Conservation (phyloP, 2,797 vertebrate genomes). For the Amniataba percoides region DNA sequence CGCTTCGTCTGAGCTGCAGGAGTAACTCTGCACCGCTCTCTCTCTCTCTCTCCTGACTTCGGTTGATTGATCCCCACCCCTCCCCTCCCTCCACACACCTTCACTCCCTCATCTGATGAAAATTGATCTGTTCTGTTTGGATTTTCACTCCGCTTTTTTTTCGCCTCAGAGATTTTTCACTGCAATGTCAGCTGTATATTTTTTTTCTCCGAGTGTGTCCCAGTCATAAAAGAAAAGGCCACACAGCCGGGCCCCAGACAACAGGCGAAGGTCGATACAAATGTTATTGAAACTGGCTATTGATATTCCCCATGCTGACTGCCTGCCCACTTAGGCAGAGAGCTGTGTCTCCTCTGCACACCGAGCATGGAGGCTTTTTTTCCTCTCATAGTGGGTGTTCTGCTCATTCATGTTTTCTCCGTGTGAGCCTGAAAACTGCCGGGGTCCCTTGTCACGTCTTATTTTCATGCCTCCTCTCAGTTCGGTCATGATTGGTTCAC, state of each 20-base stretch:
- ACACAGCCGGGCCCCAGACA: constrained; percentile 70
- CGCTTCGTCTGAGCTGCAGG: neutral
- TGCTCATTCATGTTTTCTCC: constrained; percentile 67
- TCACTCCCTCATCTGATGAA: constrained; percentile 83
- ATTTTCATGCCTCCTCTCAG: constrained; percentile 59
- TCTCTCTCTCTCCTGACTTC: constrained; percentile 69
- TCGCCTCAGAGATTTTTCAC: constrained; percentile 83
- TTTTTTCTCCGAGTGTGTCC: constrained; percentile 54
- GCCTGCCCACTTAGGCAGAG: constrained; percentile 60
- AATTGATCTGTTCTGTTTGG: constrained; percentile 89
- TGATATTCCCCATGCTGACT: constrained; percentile 72
- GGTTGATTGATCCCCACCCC: constrained; percentile 78
- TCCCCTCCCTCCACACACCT: constrained; percentile 11
- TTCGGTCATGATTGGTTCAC: constrained; percentile 69
- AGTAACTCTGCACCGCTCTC: constrained; percentile 37
- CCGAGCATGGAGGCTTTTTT: constrained; percentile 29
- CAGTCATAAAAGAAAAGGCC: constrained; percentile 79
- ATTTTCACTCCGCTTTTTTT: constrained; percentile 68
- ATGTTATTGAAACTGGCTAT: constrained; percentile 81
- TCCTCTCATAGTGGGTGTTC: constrained; percentile 38
- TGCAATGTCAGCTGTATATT: constrained; percentile 77
- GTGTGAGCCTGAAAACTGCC: constrained; percentile 36
- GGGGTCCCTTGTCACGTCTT: constrained; percentile 65
- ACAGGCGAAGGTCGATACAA: constrained; percentile 85
- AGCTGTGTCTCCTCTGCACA: constrained; percentile 55